Percentiles rank a stretch among this genome's conserved stretches.
Evolutionary conservation across 2,797 vertebrate species (phyloP).

Genomic region (Hoplostethus atlanticus): DNA sequence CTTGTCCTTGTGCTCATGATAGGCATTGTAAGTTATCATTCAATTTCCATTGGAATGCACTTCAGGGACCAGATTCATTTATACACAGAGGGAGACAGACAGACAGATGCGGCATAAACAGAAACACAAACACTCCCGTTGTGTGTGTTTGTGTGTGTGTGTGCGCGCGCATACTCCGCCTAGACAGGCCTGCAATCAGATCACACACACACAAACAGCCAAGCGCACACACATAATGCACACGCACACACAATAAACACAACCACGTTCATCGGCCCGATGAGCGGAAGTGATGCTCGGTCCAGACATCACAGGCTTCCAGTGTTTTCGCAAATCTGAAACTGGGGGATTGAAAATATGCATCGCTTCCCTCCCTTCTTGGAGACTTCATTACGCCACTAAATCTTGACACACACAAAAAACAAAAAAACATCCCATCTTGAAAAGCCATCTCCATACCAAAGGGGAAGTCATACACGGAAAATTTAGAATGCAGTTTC

Average conservation of each 20-base stretch:
- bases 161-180: neutral
- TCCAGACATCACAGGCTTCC: slow-evolving; percentile 11
- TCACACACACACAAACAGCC: slow-evolving; percentile 10
- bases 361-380: slow-evolving; percentile 34
- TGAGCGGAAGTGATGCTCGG: slow-evolving; percentile 31
- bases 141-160: neutral
- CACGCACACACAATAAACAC: neutral
- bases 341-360: slow-evolving; percentile 27
- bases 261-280: neutral
- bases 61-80: slow-evolving; percentile 54
- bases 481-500: slow-evolving; percentile 66
- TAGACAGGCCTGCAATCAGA: slow-evolving; percentile 16
- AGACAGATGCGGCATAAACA: slow-evolving; percentile 62
- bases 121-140: slow-evolving; percentile 52
- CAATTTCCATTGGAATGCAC: slow-evolving; percentile 58
- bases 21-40: slow-evolving; percentile 66
- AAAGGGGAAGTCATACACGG: slow-evolving; percentile 71
- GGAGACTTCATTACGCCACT: slow-evolving; percentile 31
- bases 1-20: slow-evolving; percentile 56
- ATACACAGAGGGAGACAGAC: slow-evolving; percentile 43
- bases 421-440: slow-evolving; percentile 68
- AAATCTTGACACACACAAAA: slow-evolving; percentile 37
- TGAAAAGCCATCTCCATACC: slow-evolving; percentile 75
- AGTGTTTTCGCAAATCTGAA: slow-evolving; percentile 28
- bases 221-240: slow-evolving; percentile 4